Evolutionary conservation across 2,797 vertebrate genomes (phyloP).

Genomic region (Hipposideros larvatus): DNA sequence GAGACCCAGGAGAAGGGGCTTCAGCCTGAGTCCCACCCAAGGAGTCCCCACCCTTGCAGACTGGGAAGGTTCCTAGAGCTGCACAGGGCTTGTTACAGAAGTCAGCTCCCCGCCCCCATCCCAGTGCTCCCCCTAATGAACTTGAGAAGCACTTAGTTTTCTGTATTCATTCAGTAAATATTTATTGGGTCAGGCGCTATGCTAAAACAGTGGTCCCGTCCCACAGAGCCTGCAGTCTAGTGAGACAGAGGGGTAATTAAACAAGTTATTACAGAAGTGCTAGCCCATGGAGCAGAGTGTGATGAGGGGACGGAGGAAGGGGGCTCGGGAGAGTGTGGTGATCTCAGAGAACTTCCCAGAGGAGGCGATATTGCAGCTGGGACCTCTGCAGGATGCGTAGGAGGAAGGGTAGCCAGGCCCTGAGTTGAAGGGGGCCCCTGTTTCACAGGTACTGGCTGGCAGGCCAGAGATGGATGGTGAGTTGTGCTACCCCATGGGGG

Average conservation of each 20-base stretch:
- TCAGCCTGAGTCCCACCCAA: neutral
- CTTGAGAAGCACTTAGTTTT: slow-evolving; percentile 67
- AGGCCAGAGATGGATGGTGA: neutral
- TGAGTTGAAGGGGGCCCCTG: neutral
- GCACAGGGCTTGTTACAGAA: neutral
- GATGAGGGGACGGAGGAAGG: neutral
- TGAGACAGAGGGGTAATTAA: neutral
- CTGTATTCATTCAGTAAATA: slow-evolving; percentile 56
- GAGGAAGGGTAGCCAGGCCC: neutral
- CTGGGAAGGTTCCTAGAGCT: neutral
- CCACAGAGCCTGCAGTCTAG: neutral
- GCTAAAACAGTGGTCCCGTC: neutral
- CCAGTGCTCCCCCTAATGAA: neutral
- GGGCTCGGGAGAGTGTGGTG: neutral
- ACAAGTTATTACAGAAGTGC: neutral
- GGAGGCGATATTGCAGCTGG: neutral
- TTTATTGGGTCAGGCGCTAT: slow-evolving; percentile 57
- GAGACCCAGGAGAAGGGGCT: neutral
- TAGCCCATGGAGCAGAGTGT: neutral
- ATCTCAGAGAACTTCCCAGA: neutral
- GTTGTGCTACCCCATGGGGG: neutral
- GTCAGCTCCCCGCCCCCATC: neutral
- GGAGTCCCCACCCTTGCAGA: neutral
- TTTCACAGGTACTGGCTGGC: neutral
- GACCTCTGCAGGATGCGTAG: neutral